Evolutionary conservation across 2,113 vertebrate genomes (phyloP).

Genomic region (Sphaerodactylus townsendi): DNA sequence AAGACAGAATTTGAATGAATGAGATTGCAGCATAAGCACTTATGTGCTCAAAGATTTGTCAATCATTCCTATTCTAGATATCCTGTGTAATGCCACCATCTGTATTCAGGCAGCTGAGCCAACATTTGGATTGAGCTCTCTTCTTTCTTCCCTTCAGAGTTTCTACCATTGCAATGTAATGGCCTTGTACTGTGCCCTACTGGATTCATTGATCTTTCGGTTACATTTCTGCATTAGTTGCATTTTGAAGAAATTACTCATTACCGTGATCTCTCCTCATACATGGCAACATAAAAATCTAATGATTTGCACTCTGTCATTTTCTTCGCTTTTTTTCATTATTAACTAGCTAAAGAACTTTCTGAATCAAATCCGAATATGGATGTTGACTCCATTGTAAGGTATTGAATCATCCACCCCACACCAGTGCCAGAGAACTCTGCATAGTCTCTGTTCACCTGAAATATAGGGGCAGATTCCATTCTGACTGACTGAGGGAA

Average conservation of each 20-base stretch:
- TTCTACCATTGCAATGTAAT: background rate
- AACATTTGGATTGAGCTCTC: background rate
- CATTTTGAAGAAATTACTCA: background rate
- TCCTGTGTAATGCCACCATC: background rate
- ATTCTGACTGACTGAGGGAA: no score
- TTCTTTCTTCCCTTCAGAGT: background rate
- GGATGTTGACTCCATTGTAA: background rate
- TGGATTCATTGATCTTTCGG: background rate
- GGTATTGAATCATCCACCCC: background rate
- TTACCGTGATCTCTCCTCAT: background rate
- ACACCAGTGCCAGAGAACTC: background rate
- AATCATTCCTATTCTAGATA: background rate
- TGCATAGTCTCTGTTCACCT: background rate
- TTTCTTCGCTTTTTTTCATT: background rate
- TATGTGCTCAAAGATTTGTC: accelerated
- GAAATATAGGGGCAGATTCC: background rate
- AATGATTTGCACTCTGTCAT: background rate
- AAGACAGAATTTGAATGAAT: background rate
- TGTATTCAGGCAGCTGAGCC: background rate
- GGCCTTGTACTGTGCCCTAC: background rate
- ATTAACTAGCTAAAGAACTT: background rate
- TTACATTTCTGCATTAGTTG: background rate
- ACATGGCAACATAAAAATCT: background rate
- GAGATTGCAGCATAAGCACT: background rate
- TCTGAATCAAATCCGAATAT: background rate